Conservation (phyloP, 2,888 invertebrate genomes). For the Diaphora mendica region DNA sequence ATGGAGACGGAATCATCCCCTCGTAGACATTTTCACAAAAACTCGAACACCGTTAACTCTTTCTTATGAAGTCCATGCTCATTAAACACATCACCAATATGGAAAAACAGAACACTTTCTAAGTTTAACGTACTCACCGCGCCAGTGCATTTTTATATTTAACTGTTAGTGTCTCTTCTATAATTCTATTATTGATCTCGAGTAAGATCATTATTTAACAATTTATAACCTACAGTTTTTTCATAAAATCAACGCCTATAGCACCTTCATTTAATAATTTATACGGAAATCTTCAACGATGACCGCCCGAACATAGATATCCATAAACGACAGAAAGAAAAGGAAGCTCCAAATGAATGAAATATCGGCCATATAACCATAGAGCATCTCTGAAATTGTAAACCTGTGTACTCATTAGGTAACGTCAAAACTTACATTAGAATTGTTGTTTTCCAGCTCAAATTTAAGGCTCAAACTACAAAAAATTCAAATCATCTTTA, state of each 20-base stretch:
- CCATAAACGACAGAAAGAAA: constrained; percentile 80
- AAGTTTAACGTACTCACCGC: constrained; percentile 93
- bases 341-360: constrained; percentile 79
- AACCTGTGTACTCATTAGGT: constrained; percentile 27
- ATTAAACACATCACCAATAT: constrained; percentile 65
- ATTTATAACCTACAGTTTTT: constrained; percentile 85
- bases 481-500: neutral
- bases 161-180: constrained; percentile 97
- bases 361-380: constrained; percentile 76
- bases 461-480: neutral
- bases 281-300: constrained; percentile 79
- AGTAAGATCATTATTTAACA: constrained; percentile 95
- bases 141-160: constrained; percentile 98
- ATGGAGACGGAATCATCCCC: constrained; percentile 64
- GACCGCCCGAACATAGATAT: constrained; percentile 80
- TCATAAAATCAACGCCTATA: constrained; percentile 85
- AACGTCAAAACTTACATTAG: neutral
- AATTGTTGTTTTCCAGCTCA: neutral
- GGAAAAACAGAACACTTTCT: constrained; percentile 84
- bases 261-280: constrained; percentile 86
- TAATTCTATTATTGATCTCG: constrained; percentile 99
- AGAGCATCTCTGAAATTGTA: constrained; percentile 52
- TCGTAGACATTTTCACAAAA: constrained; percentile 49
- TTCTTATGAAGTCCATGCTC: constrained; percentile 52
- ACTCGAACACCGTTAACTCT: constrained; percentile 47